phyloP scores from a whole-genome alignment of 2,888 invertebrate genomes.

The Agonum fuliginosum region DNA sequence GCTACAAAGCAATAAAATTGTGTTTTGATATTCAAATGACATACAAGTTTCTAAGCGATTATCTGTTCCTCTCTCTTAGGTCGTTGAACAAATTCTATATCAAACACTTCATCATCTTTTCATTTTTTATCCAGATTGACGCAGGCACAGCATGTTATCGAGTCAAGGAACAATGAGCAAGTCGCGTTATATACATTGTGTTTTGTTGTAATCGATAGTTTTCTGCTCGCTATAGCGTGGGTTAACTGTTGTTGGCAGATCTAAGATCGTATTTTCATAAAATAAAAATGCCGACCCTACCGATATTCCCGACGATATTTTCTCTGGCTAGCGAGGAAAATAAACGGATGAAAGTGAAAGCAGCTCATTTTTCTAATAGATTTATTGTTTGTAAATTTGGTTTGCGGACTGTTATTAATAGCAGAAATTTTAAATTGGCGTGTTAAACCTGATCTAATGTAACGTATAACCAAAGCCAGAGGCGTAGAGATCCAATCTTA shows the following conservation, averaged over 20 bases:
- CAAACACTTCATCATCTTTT: slow-evolving; percentile 19
- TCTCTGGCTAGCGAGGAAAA: not conserved
- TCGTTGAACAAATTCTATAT: not conserved
- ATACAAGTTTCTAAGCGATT: no score
- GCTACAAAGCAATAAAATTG: no score
- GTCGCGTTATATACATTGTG: slow-evolving; percentile 21
- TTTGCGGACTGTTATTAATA: slow-evolving; percentile 11
- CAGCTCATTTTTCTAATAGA: slow-evolving; percentile 11
- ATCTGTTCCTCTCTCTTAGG: no score
- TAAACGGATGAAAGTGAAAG: slow-evolving; percentile 10
- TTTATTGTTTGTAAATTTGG: slow-evolving; percentile 2
- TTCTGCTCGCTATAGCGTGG: slow-evolving; percentile 1
- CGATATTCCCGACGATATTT: not conserved
- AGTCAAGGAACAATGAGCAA: not conserved
- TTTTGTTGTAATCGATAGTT: slow-evolving; percentile 38
- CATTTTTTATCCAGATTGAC: slow-evolving; percentile 26
- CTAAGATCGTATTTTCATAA: slow-evolving; percentile 17
- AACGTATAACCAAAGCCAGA: no score
- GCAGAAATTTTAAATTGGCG: no score
- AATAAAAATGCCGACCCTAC: slow-evolving; percentile 26
- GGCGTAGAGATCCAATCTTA: no score
- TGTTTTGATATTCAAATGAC: no score
- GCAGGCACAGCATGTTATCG: not conserved
- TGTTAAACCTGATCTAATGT: no score
- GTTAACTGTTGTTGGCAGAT: slow-evolving; percentile 11